Percentiles rank a stretch among this genome's conserved stretches.
Conservation (phyloP, 2,888 invertebrate genomes). For the Oscheius sp. region DNA sequence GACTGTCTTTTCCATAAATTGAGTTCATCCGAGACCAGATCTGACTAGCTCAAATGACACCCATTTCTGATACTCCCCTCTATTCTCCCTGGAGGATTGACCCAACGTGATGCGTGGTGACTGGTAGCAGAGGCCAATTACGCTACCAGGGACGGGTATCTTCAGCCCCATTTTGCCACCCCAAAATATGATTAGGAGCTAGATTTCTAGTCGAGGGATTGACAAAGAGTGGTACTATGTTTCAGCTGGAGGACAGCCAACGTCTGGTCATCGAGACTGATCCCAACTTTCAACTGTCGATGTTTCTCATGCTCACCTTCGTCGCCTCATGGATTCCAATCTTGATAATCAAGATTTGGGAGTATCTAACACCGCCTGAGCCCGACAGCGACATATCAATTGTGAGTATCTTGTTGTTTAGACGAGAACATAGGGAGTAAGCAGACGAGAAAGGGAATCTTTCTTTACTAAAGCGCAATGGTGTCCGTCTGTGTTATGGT, state of each 20-base stretch:
- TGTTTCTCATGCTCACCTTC: slow-evolving; percentile 89
- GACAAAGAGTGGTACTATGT: slow-evolving; percentile 8
- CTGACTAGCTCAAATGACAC: too few species aligned
- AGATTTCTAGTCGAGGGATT: background rate
- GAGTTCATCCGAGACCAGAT: too few species aligned
- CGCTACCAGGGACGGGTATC: slow-evolving; percentile 11
- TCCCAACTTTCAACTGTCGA: slow-evolving; percentile 94
- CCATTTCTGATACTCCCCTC: too few species aligned
- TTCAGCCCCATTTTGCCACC: slow-evolving; percentile 10
- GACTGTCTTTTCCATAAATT: too few species aligned
- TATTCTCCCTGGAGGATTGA: too few species aligned
- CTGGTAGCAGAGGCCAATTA: slow-evolving; percentile 31
- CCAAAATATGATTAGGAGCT: slow-evolving; percentile 26
- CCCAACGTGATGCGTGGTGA: background rate
- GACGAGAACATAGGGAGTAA: background rate
- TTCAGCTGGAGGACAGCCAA: slow-evolving; percentile 84
- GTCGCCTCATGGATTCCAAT: slow-evolving; percentile 85
- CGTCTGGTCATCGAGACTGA: slow-evolving; percentile 89
- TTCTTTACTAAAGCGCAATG: too few species aligned
- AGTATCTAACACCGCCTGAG: slow-evolving; percentile 44
- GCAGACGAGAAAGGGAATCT: too few species aligned
- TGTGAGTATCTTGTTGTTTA: slow-evolving; percentile 39
- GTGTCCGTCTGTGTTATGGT: too few species aligned
- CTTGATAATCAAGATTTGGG: slow-evolving; percentile 53
- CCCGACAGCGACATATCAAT: slow-evolving; percentile 52